Conservation (phyloP, 2,113 vertebrate species). For the Alligator mississippiensis region DNA sequence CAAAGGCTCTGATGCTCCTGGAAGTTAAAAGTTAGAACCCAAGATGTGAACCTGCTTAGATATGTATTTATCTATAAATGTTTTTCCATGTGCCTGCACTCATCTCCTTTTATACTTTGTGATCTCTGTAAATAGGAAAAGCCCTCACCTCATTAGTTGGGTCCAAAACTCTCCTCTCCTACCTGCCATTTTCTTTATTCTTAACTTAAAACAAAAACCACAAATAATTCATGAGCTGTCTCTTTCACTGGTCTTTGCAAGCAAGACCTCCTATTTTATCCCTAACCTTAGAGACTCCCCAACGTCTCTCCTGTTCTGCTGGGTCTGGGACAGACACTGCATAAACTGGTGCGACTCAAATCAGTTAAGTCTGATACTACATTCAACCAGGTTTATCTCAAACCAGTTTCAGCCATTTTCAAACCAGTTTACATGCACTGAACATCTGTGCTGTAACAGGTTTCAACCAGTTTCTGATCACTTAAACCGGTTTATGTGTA, state of each 20-base stretch:
- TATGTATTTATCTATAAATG: fast-evolving
- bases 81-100: not conserved
- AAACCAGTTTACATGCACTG: too few species aligned
- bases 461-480: too few species aligned
- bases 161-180: not conserved
- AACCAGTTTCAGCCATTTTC: too few species aligned
- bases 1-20: conserved; percentile 81
- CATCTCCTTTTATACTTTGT: not conserved
- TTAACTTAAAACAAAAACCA: not conserved
- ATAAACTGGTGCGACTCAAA: too few species aligned
- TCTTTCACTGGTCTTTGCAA: not conserved
- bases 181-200: not conserved
- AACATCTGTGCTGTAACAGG: too few species aligned
- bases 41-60: not conserved
- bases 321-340: too few species aligned
- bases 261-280: not conserved
- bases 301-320: not conserved
- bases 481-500: too few species aligned
- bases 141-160: not conserved
- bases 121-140: not conserved
- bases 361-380: too few species aligned
- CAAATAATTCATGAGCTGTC: fast-evolving
- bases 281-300: not conserved
- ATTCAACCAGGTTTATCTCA: too few species aligned
- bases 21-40: not conserved